Evolutionary conservation across 2,797 vertebrate genomes (phyloP), one percentile per base, ranked within the genome.

Genomic region (Aeoliscus strigatus): DNA sequence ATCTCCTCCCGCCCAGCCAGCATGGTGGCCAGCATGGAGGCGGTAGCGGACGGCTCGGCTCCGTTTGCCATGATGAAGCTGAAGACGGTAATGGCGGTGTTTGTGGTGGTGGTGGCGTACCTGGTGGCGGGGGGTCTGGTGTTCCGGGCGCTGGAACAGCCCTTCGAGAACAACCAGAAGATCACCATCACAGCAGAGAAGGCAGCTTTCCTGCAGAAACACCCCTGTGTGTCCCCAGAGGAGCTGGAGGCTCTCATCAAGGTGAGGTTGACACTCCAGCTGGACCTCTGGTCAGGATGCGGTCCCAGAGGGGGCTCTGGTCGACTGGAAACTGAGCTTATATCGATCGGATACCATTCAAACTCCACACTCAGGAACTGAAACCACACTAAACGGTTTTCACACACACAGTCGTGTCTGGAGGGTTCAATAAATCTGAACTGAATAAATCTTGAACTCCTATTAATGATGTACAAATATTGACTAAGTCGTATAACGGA

Each of bases 61-160:
- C 23, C 93, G 93, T 52, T 93, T 93, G 0, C n/a, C n/a, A 93
- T 98, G 65, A 99, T 97, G 96, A 96, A 97, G 77, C 97, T 96
- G 91, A 96, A 97, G 77, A 97, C 96, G 0, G 96, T 98, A 54
- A 78, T 96, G 50, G 92, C 92, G 0, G 90, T 99, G 76, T 99
- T 98, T 18, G 73, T 98, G 0, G 91, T 98, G 63, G 96, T 99
- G 24, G 89, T 98, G 13, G 75, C 89, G 54, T 99, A 97, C 80
- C 83, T 99, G 47, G 89, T 99, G 16, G 88, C 88, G 0, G 96
- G 96, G 0, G 94, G 93, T 3, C 89, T 97, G 0, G 89, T 89
- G 0, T 98, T 98, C 80, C 87, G 82, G 46, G 91, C 92, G 0
- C 67, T 99, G 78, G 96, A 99, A 57, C 91, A 96, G 79, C 93